phyloP scores from a whole-genome alignment of 2,113 vertebrate species.

The Dasypus novemcinctus region DNA sequence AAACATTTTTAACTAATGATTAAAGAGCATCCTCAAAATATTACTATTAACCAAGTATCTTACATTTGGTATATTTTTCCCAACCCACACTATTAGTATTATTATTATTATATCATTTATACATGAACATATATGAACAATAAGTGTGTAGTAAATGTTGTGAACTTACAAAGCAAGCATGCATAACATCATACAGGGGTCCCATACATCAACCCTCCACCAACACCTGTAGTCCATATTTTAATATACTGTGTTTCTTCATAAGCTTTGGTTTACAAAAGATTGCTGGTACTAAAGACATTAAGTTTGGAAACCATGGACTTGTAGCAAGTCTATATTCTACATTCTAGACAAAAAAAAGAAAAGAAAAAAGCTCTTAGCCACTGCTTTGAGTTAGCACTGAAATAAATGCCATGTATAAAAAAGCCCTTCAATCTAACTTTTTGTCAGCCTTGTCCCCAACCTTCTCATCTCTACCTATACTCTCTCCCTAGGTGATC shows the following conservation, averaged over 20 bases:
- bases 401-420: neutral
- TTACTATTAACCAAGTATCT: no score
- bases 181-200: no score
- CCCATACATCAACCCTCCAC: no score
- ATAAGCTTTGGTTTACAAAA: slow-evolving; percentile 17
- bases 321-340: neutral
- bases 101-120: no score
- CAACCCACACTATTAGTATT: no score
- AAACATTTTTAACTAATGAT: no score
- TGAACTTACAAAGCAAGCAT: no score
- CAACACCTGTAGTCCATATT: no score
- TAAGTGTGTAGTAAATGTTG: no score
- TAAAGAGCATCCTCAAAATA: no score
- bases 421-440: neutral
- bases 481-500: neutral
- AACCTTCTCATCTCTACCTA: neutral
- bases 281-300: neutral
- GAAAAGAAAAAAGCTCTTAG: neutral
- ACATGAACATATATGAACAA: no score
- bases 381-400: neutral
- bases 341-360: neutral
- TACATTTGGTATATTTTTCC: no score
- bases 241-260: neutral
- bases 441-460: neutral
- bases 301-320: neutral